phyloP scores from a whole-genome alignment of 2,888 invertebrate genomes.

The Lutraria lutraria region DNA sequence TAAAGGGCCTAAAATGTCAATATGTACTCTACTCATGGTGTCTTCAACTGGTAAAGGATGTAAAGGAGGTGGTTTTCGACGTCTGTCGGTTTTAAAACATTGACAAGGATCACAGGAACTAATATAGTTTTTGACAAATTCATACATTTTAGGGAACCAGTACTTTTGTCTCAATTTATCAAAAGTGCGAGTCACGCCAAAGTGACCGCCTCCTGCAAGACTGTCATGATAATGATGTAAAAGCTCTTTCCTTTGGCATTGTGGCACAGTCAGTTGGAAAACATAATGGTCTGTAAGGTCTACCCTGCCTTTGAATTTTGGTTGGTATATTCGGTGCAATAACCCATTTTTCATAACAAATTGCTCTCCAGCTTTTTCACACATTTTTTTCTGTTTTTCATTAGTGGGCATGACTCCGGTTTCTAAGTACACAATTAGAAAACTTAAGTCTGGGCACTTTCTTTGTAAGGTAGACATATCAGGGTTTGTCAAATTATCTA shows the following conservation, averaged over 20 bases:
- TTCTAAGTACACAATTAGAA: conserved; percentile 12
- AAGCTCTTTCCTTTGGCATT: conserved; percentile 60
- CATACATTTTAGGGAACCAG: conserved; percentile 67
- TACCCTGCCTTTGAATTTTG: not conserved
- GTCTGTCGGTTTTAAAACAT: conserved; percentile 38
- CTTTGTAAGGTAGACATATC: not conserved
- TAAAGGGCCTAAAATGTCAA: conserved; percentile 46
- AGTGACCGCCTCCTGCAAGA: conserved; percentile 60
- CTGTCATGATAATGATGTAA: conserved; percentile 58
- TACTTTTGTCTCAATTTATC: conserved; percentile 33
- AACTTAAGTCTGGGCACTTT: too few species aligned
- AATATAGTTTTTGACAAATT: conserved; percentile 38
- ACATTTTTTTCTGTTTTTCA: not conserved
- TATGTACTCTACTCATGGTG: conserved; percentile 33
- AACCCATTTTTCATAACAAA: conserved; percentile 26
- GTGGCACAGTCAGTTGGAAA: not conserved
- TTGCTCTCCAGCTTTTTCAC: not conserved
- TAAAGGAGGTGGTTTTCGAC: conserved; percentile 37
- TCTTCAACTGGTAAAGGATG: conserved; percentile 52
- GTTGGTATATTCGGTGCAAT: conserved; percentile 9
- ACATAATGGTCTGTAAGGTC: not conserved
- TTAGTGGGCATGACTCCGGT: not conserved
- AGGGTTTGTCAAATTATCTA: not conserved
- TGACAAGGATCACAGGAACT: conserved; percentile 39
- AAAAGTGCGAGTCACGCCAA: conserved; percentile 43